Evolutionary conservation across 2,113 vertebrate species (phyloP).

Genomic region (Stictonetta naevosa): DNA sequence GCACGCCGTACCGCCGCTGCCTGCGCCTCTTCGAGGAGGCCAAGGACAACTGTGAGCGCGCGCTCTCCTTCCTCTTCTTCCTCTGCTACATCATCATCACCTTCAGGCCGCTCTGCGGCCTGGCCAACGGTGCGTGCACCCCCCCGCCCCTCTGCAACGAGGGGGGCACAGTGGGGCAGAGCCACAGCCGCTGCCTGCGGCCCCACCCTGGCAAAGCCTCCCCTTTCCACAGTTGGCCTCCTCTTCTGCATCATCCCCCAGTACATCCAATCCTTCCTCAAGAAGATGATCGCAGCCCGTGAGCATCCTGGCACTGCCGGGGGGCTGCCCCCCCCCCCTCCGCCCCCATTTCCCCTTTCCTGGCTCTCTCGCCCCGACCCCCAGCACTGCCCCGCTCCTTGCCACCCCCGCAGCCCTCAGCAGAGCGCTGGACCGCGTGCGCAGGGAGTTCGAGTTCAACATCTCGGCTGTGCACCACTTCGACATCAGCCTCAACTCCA

Average conservation of each 20-base stretch:
- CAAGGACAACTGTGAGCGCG: conserved; percentile 69
- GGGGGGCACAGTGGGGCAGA: fast-evolving
- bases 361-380: fast-evolving
- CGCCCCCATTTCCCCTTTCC: neutral
- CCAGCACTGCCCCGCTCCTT: fast-evolving
- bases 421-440: conserved; percentile 70
- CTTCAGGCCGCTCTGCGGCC: conserved; percentile 81
- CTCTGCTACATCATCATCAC: conserved; percentile 80
- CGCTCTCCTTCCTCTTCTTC: conserved; percentile 73
- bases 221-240: conserved; percentile 63
- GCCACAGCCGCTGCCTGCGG: fast-evolving
- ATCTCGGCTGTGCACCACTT: conserved; percentile 75
- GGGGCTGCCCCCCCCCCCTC: fast-evolving
- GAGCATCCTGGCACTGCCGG: neutral
- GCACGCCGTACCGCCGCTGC: conserved; percentile 82
- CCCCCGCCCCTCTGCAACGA: fast-evolving
- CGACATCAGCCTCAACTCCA: conserved; percentile 76
- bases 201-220: neutral
- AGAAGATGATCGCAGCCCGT: conserved; percentile 71
- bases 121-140: conserved; percentile 70
- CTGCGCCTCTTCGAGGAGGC: conserved; percentile 71
- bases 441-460: conserved; percentile 89
- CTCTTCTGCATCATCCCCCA: conserved; percentile 86
- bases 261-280: conserved; percentile 80
- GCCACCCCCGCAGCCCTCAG: conserved; percentile 71